Conservation (phyloP, 2,888 invertebrate species). For the Papilio protenor region DNA sequence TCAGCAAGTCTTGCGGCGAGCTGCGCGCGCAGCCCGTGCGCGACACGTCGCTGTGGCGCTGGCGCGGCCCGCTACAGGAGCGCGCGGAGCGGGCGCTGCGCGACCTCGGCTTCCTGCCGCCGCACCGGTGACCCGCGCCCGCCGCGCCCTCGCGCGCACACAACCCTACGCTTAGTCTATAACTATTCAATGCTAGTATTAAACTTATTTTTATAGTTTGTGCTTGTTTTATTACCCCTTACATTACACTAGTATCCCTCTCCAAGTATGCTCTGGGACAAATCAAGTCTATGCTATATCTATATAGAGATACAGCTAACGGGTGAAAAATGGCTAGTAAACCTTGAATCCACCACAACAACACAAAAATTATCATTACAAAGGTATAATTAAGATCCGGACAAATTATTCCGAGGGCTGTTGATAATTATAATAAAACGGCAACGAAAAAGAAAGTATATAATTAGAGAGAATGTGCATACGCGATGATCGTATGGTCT, state of each 20-base stretch:
- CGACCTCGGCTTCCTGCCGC: constrained; percentile 88
- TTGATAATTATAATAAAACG: constrained; percentile 8
- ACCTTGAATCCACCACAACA: too few species aligned
- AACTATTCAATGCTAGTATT: constrained; percentile 61
- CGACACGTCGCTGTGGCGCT: constrained; percentile 95
- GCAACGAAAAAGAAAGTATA: constrained; percentile 32
- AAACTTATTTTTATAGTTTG: constrained; percentile 71
- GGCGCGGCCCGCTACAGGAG: constrained; percentile 89
- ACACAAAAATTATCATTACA: background rate
- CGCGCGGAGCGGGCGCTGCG: constrained; percentile 88
- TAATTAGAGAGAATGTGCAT: constrained; percentile 15
- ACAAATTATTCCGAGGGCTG: background rate
- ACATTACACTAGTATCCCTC: background rate
- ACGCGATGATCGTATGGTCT: constrained; percentile 26
- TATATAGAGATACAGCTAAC: background rate
- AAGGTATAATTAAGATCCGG: background rate
- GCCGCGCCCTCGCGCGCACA: constrained; percentile 31
- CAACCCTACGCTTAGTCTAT: constrained; percentile 49
- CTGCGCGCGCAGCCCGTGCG: constrained; percentile 92
- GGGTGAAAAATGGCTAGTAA: background rate
- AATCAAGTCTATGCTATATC: background rate
- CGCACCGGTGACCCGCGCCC: constrained; percentile 58
- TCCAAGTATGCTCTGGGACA: background rate
- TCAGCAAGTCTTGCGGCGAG: constrained; percentile 93
- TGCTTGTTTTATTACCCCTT: constrained; percentile 37